Conservation (phyloP, 37 sponge, comb jelly and placozoan genomes). For the Cladorhizidae sp. region DNA sequence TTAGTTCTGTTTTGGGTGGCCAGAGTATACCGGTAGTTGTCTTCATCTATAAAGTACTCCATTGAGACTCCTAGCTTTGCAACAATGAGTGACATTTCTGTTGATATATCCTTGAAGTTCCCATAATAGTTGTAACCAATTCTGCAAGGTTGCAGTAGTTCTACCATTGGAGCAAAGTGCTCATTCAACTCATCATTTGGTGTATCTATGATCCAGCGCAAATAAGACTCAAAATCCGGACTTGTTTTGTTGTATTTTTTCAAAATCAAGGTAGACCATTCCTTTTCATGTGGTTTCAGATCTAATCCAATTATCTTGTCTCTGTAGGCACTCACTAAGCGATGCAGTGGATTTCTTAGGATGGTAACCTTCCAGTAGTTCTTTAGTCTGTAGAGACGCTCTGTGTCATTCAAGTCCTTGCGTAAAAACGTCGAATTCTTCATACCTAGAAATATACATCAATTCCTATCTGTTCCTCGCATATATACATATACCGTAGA, state of each 20-base stretch:
- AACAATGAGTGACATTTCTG: conserved; percentile 11
- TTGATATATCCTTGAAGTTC: conserved; percentile 30
- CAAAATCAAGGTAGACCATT: background rate
- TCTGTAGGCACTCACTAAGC: conserved; percentile 42
- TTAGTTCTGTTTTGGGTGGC: background rate
- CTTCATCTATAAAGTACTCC: background rate
- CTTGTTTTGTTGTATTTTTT: background rate
- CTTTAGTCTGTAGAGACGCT: conserved; percentile 13
- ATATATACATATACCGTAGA: too few relatives aligned
- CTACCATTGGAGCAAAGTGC: conserved; percentile 34
- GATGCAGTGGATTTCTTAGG: conserved; percentile 49
- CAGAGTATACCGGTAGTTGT: background rate
- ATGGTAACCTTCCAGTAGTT: conserved; percentile 31
- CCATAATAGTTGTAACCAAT: conserved; percentile 39
- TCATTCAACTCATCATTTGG: conserved; percentile 34
- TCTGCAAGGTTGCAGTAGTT: conserved; percentile 26
- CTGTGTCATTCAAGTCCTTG: background rate
- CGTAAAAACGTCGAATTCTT: conserved; percentile 11
- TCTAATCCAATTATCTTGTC: conserved; percentile 22
- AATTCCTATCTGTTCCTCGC: too few relatives aligned
- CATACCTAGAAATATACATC: too few relatives aligned
- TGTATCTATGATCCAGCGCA: conserved; percentile 39
- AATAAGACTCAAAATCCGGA: conserved; percentile 15
- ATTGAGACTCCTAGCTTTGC: background rate
- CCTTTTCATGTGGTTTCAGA: background rate